These are phyloP conservation scores for Scaeva pyrastri DNA, from an alignment of 2,888 invertebrate genomes.

Conservation along the genomic window DNA sequence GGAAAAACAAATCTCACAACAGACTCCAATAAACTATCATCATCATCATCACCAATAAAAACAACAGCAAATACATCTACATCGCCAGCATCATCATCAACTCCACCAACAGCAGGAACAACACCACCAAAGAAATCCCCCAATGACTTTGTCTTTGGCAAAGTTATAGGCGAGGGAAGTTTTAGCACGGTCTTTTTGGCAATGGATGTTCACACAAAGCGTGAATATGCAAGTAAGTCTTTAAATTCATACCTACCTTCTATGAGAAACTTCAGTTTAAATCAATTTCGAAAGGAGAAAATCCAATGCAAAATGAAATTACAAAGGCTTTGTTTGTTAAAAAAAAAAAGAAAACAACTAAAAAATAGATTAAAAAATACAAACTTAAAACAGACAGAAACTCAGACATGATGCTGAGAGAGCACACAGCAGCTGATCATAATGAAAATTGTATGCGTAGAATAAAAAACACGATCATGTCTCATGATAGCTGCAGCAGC, in stretches of 20 bases:
- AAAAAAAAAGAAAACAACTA: constrained; percentile 22
- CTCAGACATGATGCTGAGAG: neutral
- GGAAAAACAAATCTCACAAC: constrained; percentile 71
- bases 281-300: constrained; percentile 22
- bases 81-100: constrained; percentile 76
- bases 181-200: constrained; percentile 98
- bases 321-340: neutral
- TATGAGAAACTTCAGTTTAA: neutral
- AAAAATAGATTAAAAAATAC: neutral
- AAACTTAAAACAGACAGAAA: constrained; percentile 32
- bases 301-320: constrained; percentile 23
- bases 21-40: constrained; percentile 73
- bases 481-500: constrained; percentile 54
- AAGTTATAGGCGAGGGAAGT: constrained; percentile 98
- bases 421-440: constrained; percentile 60
- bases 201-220: constrained; percentile 94
- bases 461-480: constrained; percentile 67
- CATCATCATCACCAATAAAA: constrained; percentile 52
- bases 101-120: constrained; percentile 76
- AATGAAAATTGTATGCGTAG: constrained; percentile 55
- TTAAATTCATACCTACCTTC: constrained; percentile 20
- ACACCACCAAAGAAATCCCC: constrained; percentile 84
- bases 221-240: constrained; percentile 97
- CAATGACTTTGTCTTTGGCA: constrained; percentile 97
- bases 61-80: constrained; percentile 67